phyloP scores from a whole-genome alignment of 2,888 invertebrate species.

The Latrodectus hesperus region DNA sequence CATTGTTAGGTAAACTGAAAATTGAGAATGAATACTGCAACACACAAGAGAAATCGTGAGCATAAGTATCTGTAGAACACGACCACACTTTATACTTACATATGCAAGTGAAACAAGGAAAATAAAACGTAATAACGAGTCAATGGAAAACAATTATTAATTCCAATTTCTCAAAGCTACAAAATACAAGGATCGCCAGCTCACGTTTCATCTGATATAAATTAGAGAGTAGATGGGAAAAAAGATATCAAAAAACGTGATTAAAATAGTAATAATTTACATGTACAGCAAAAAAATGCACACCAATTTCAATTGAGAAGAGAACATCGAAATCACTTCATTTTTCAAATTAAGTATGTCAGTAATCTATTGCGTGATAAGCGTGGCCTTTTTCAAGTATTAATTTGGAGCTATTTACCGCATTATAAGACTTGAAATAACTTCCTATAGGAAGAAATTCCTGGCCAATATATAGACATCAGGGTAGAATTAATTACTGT shows the following conservation, averaged over 20 bases:
- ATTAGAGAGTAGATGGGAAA: neutral
- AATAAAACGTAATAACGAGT: neutral
- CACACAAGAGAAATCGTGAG: neutral
- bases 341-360: slow-evolving; percentile 15
- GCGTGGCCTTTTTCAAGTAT: slow-evolving; percentile 12
- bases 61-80: neutral
- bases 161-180: neutral
- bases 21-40: neutral
- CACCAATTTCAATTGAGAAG: neutral
- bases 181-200: slow-evolving; percentile 2
- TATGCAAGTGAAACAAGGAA: neutral
- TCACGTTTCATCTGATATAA: slow-evolving; percentile 15
- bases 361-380: slow-evolving; percentile 6
- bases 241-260: slow-evolving; percentile 2
- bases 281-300: neutral
- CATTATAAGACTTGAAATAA: too few relatives aligned
- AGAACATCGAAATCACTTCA: neutral
- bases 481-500: too few relatives aligned
- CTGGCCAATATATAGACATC: too few relatives aligned
- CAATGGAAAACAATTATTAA: neutral
- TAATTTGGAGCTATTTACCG: neutral
- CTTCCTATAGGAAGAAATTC: too few relatives aligned
- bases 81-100: too few relatives aligned
- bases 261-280: neutral
- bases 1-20: too few relatives aligned